Conservation (phyloP, 2,113 vertebrate species). For the Pterocles gutturalis region DNA sequence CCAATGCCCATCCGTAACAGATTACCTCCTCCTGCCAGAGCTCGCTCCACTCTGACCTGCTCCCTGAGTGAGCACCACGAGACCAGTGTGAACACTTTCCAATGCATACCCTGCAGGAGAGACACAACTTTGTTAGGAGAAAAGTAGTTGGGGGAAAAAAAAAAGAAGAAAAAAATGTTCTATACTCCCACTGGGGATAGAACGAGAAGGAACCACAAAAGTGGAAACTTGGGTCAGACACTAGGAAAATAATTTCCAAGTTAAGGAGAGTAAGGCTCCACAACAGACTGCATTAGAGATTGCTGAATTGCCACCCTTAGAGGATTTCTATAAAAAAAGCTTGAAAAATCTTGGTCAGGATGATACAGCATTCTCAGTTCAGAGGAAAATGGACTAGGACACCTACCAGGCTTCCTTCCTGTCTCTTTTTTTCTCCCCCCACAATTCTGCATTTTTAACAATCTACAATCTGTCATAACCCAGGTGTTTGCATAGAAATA, state of each 20-base stretch:
- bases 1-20: background rate
- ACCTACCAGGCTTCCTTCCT: background rate
- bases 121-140: background rate
- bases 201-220: background rate
- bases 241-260: background rate
- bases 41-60: background rate
- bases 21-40: background rate
- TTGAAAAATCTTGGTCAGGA: background rate
- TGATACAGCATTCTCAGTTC: background rate
- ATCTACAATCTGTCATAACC: background rate
- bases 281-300: background rate
- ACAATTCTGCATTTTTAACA: background rate
- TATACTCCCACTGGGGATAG: background rate
- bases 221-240: background rate
- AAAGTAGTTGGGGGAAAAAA: background rate
- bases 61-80: background rate
- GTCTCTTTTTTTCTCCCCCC: accelerated
- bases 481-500: background rate
- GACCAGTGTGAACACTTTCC: background rate
- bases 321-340: background rate
- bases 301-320: background rate
- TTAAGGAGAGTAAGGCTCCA: background rate
- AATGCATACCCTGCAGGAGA: background rate
- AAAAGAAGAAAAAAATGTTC: background rate
- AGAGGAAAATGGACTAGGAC: background rate